phyloP scores from a whole-genome alignment of 1,140 invertebrate species.

The Sipha flava region DNA sequence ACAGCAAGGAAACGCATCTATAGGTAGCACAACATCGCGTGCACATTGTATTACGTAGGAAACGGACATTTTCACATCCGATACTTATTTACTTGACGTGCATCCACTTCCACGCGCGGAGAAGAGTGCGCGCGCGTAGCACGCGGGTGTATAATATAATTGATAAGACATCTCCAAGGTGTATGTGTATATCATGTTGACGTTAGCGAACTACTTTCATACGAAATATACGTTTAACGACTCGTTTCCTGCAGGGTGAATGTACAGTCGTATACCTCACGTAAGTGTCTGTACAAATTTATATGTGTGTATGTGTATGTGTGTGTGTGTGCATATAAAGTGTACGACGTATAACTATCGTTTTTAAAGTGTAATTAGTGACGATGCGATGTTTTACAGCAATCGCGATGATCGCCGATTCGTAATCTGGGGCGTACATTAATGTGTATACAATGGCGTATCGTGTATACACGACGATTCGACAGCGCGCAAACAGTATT shows the following conservation, averaged over 20 bases:
- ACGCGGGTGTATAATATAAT: not conserved
- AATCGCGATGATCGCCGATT: not conserved
- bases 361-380: not conserved
- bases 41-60: too few species aligned
- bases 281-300: too few species aligned
- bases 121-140: not conserved
- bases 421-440: not conserved
- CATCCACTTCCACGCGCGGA: not conserved
- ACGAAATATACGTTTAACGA: not conserved
- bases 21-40: too few species aligned
- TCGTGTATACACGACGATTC: too few species aligned
- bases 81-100: not conserved
- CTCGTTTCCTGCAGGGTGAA: not conserved
- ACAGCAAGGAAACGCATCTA: too few species aligned
- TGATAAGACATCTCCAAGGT: not conserved
- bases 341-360: too few species aligned
- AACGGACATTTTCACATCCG: not conserved
- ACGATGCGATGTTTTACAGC: not conserved
- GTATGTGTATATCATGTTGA: not conserved
- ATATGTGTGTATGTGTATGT: not conserved
- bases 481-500: too few species aligned
- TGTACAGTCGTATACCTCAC: not conserved
- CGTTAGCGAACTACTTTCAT: conserved; percentile 9
- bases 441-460: too few species aligned
- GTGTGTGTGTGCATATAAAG: not conserved